Conservation (phyloP, 1,140 invertebrate genomes). For the Trichogramma pretiosum region DNA sequence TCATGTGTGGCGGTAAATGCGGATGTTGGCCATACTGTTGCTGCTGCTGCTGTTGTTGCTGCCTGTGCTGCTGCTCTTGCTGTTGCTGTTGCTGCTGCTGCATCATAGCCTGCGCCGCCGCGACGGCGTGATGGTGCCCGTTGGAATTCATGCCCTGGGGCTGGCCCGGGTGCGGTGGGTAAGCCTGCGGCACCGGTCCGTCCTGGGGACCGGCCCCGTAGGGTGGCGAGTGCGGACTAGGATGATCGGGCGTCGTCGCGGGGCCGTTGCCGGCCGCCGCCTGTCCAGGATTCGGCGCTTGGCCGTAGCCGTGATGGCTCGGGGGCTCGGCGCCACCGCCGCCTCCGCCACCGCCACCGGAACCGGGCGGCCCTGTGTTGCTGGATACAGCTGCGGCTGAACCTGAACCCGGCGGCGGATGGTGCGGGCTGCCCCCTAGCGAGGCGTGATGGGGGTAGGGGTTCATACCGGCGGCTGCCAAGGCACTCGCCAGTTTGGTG, state of each 20-base stretch:
- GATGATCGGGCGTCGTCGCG: slow-evolving; percentile 40
- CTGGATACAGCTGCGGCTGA: slow-evolving; percentile 28
- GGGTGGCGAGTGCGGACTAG: slow-evolving; percentile 37
- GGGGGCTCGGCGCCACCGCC: slow-evolving; percentile 17
- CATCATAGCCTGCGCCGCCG: slow-evolving; percentile 20
- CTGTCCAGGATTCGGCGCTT: too few species aligned
- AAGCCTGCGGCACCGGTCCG: slow-evolving; percentile 21
- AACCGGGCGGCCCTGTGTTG: slow-evolving; percentile 35
- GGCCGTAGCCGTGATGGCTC: too few species aligned
- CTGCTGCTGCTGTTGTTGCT: slow-evolving; percentile 33
- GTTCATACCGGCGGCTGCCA: slow-evolving; percentile 48
- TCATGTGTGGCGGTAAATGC: slow-evolving; percentile 38
- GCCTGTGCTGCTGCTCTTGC: slow-evolving; percentile 33
- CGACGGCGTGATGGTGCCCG: slow-evolving; percentile 35
- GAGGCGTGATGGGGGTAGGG: slow-evolving; percentile 45
- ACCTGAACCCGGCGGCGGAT: slow-evolving; percentile 35
- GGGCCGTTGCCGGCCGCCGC: slow-evolving; percentile 29
- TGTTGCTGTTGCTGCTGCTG: slow-evolving; percentile 40
- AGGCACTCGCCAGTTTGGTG: slow-evolving; percentile 46
- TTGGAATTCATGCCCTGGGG: slow-evolving; percentile 38
- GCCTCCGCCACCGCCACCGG: slow-evolving; percentile 29
- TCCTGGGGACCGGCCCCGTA: slow-evolving; percentile 27
- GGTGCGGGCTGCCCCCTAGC: slow-evolving; percentile 43
- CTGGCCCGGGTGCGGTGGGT: slow-evolving; percentile 32
- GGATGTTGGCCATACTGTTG: slow-evolving; percentile 40